A percentile compares a stretch with the other conserved stretches of the same genome.
Conservation (phyloP, 2,888 invertebrate genomes). For the Hypselothyrea guttata region DNA sequence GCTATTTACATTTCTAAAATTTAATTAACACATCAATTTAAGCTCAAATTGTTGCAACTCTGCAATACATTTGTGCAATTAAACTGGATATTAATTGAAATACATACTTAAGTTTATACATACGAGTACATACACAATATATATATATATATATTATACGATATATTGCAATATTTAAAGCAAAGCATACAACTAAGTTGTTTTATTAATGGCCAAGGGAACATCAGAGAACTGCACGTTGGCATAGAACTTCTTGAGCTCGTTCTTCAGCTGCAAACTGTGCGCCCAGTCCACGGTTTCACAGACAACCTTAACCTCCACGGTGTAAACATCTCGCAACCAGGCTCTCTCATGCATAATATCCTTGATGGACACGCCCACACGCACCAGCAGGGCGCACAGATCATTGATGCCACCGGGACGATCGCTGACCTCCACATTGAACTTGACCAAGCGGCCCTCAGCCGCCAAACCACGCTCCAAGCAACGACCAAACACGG, state of each 20-base stretch:
- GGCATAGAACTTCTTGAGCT: conserved; percentile 84
- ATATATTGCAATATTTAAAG: neutral
- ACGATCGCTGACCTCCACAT: conserved; percentile 91
- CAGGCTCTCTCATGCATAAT: conserved; percentile 98
- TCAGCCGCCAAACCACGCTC: conserved; percentile 95
- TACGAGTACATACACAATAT: conserved; percentile 8
- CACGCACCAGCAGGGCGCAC: conserved; percentile 88
- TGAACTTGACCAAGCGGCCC: conserved; percentile 89
- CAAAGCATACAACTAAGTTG: neutral
- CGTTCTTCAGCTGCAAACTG: conserved; percentile 85
- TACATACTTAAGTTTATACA: conserved; percentile 29
- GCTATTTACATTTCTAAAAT: conserved; percentile 62
- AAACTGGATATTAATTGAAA: conserved; percentile 27
- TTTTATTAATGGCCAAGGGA: conserved; percentile 77
- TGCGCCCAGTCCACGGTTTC: conserved; percentile 94
- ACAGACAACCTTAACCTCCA: conserved; percentile 92
- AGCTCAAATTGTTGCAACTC: conserved; percentile 50
- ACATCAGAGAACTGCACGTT: conserved; percentile 84
- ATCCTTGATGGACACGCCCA: conserved; percentile 96
- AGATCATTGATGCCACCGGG: conserved; percentile 94
- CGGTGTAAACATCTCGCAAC: conserved; percentile 94
- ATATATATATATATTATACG: conserved; percentile 14
- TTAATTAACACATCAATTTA: conserved; percentile 40
- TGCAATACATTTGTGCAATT: conserved; percentile 45
- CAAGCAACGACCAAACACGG: conserved; percentile 92